phyloP scores from a whole-genome alignment of 2,888 invertebrate genomes.

The Coelogynopora nodosa region DNA sequence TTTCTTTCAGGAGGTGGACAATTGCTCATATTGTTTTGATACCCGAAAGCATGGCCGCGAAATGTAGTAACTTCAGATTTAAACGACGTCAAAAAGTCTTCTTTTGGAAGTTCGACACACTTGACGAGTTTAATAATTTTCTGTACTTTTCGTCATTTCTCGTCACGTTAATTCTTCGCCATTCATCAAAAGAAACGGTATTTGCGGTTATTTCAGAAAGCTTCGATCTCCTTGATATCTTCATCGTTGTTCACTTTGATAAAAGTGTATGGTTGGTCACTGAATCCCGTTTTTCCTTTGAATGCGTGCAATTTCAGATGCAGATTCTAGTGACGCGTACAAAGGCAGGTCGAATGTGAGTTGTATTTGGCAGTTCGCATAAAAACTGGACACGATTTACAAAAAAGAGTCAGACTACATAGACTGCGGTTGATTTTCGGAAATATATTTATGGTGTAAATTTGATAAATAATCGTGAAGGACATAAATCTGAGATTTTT shows the following conservation, averaged over 20 bases:
- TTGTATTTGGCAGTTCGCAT: not conserved
- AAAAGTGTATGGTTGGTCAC: not conserved
- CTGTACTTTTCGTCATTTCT: not conserved
- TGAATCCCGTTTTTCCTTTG: not conserved
- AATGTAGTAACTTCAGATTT: not conserved
- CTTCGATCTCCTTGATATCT: not conserved
- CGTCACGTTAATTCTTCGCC: not conserved
- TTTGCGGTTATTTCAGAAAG: not conserved
- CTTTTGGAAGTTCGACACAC: not conserved
- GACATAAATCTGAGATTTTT: not conserved
- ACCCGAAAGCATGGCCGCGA: constrained; percentile 37
- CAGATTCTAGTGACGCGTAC: not conserved
- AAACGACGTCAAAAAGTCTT: not conserved
- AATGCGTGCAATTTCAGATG: not conserved
- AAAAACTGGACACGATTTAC: not conserved
- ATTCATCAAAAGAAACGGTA: not conserved
- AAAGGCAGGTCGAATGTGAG: not conserved
- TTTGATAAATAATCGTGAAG: not conserved
- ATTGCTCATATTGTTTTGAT: constrained; percentile 47
- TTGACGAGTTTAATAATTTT: not conserved
- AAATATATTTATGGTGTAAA: not conserved
- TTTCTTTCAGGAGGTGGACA: constrained; percentile 45
- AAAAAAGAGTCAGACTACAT: not conserved
- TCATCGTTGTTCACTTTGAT: not conserved
- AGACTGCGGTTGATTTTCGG: not conserved